A percentile compares a stretch with the other conserved stretches of the same genome.
These are phyloP conservation scores for Apodemus speciosus DNA, from an alignment of 2,113 vertebrate genomes.

Conservation along the genomic window DNA sequence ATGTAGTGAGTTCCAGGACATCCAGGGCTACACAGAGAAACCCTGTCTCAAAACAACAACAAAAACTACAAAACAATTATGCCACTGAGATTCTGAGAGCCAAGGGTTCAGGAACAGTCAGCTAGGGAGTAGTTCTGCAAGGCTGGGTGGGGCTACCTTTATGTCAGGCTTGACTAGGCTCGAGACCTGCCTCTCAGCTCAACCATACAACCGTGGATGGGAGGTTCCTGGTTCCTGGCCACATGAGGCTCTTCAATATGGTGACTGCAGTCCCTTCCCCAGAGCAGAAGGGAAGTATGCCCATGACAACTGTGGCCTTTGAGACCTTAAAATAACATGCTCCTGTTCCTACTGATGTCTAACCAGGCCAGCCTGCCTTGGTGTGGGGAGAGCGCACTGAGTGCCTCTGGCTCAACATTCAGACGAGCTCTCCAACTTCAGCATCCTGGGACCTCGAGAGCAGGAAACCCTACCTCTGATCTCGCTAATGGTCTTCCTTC, in stretches of 20 bases:
- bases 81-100: neutral
- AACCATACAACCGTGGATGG: too few species aligned
- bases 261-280: neutral
- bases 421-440: neutral
- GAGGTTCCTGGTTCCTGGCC: neutral
- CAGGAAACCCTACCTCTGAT: neutral
- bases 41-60: neutral
- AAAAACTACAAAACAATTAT: neutral
- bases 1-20: neutral
- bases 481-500: neutral
- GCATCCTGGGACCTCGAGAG: neutral
- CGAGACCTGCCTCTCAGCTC: neutral
- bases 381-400: neutral
- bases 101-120: neutral
- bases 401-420: too few species aligned
- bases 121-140: neutral
- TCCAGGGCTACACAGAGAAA: neutral
- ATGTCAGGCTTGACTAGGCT: neutral
- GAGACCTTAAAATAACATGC: neutral
- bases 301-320: fast-evolving
- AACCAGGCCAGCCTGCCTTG: neutral
- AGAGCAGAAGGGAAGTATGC: neutral
- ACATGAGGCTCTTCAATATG: neutral
- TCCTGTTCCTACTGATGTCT: neutral
- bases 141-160: neutral